These are phyloP conservation scores for Manis crassicaudata DNA, from an alignment of 2,797 vertebrate genomes.

Conservation along the genomic window DNA sequence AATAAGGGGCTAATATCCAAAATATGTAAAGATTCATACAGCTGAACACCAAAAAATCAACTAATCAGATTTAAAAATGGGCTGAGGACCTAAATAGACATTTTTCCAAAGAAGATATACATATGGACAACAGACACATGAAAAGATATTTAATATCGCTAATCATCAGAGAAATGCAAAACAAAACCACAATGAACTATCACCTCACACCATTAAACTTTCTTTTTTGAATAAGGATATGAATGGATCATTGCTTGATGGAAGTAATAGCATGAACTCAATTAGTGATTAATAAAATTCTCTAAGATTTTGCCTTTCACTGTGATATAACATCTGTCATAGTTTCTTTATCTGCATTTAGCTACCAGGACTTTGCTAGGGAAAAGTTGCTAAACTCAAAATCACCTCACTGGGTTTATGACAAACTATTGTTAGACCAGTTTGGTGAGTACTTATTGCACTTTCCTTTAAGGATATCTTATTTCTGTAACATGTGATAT, in stretches of 20 bases:
- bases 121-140: too few relatives aligned
- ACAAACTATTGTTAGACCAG: not conserved
- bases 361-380: not conserved
- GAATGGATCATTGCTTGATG: not conserved
- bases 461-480: not conserved
- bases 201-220: not conserved
- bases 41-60: too few relatives aligned
- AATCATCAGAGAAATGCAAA: too few relatives aligned
- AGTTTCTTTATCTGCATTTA: not conserved
- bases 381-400: conserved; percentile 30
- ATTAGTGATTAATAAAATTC: not conserved
- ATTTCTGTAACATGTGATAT: not conserved
- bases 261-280: not conserved
- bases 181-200: too few relatives aligned
- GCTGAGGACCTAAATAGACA: too few relatives aligned
- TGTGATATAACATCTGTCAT: not conserved
- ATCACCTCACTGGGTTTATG: not conserved
- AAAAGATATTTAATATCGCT: too few relatives aligned
- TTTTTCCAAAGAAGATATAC: too few relatives aligned
- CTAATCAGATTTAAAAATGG: too few relatives aligned
- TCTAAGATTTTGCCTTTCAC: not conserved
- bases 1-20: too few relatives aligned
- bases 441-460: not conserved
- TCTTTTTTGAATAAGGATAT: conserved; percentile 26
- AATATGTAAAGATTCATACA: too few relatives aligned